These are phyloP conservation scores for Aplodontia rufa DNA, from an alignment of 2,113 vertebrate species.

Conservation along the genomic window DNA sequence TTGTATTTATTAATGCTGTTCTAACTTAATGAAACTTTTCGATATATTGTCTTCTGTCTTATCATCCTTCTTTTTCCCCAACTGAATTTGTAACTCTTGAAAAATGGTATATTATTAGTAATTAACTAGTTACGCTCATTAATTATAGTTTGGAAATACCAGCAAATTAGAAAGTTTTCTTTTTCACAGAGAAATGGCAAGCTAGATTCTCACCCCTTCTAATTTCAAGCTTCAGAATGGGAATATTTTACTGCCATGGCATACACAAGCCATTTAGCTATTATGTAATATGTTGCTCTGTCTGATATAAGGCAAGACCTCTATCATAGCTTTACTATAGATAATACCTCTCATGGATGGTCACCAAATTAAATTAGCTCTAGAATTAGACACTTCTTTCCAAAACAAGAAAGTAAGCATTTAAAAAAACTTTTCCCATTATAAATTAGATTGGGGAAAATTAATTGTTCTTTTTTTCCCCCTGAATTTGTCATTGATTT, in stretches of 20 bases:
- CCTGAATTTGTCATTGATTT: background rate
- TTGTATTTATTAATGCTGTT: background rate
- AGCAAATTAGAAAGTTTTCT: background rate
- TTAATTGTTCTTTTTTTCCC: background rate
- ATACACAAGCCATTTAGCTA: background rate
- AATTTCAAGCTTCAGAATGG: background rate
- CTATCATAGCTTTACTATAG: no score
- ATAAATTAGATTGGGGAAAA: slow-evolving; percentile 10
- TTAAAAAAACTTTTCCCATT: background rate
- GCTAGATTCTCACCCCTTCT: background rate
- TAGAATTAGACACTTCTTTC: slow-evolving; percentile 4
- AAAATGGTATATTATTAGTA: background rate
- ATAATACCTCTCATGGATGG: no score
- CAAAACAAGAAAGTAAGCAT: slow-evolving; percentile 14
- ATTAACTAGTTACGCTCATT: background rate
- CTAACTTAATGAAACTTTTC: background rate
- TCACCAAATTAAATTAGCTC: slow-evolving; percentile 15
- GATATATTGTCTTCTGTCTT: background rate
- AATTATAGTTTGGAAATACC: background rate
- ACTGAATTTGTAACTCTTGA: background rate
- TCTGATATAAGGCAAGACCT: background rate
- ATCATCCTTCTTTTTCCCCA: background rate
- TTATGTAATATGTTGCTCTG: slow-evolving; percentile 4
- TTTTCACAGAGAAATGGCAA: background rate
- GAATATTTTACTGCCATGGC: background rate